Base-by-base conservation (phyloP, 2,113 vertebrate species). In the Catharus fuscescens region DNA sequence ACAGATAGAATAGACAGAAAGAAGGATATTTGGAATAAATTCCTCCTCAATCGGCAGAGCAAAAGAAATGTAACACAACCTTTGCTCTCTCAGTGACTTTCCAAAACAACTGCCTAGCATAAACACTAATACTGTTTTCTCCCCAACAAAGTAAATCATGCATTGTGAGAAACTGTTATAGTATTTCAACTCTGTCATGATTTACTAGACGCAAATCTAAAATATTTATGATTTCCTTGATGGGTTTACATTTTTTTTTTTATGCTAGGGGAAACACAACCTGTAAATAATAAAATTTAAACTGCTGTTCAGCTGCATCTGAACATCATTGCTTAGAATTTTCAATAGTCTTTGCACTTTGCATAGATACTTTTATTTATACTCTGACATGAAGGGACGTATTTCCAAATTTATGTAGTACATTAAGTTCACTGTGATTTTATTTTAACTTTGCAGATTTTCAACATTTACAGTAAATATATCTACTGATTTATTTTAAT, bases 201-300 rank as follows among this genome's bases (percentile, higher is more conserved):
- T 94, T 96, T 95, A 78, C 77, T 93, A 76, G 40, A 85, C 80
- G 34, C 38, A 93, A 89, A 80, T 26, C 7, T 34, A 34, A 96
- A 95, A 80, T 95, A 97, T 96, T 96, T 96, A 94, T 95, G 50
- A 70, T 59, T 88, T 88, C 32, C 34, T 87, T 91, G 70, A 80
- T 89, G 42, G 52, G 48, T 84, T 96, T 92, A 70, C 32, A 32
- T 91, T 92, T 86, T 67, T 92, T 92, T 90, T 87, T 80, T 83
- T 53, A 84, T 92, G 83, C 19, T 54, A 86, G 56, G 25, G 60
- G 47, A 81, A 96, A 92, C 80, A 62, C 53, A 84, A 86, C 64
- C 89, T 91, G 71, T 91, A 95, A 97, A 92, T 95, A 95, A 95
- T 79, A 80, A 70, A 77, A 92, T 92, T 97, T 93, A 96, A 83